Conservation (phyloP, 2,888 invertebrate genomes). For the Adelphocoris suturalis region DNA sequence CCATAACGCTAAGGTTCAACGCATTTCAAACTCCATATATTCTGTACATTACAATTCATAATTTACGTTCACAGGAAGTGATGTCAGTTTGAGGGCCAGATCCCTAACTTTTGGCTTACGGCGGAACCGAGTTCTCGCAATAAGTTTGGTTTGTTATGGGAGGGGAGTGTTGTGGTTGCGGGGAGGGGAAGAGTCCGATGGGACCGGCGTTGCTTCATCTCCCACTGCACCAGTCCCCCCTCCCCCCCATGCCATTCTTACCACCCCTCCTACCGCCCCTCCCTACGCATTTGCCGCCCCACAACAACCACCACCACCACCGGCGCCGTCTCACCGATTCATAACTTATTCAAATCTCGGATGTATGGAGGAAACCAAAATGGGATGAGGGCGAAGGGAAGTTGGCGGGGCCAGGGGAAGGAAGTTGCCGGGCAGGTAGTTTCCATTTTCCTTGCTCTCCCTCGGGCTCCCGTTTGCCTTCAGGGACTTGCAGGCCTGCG, state of each 20-base stretch:
- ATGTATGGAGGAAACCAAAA: conserved; percentile 34
- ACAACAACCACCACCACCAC: neutral
- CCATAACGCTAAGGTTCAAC: too few species aligned
- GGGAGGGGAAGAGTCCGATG: neutral
- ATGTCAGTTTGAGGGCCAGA: conserved; percentile 10
- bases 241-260: neutral
- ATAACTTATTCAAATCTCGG: conserved; percentile 55
- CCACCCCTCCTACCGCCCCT: neutral
- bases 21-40: too few species aligned
- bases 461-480: conserved; percentile 45
- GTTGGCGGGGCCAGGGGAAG: neutral
- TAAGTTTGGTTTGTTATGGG: neutral
- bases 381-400: neutral
- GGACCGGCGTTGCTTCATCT: neutral
- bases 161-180: neutral
- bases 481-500: conserved; percentile 27
- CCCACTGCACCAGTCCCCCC: neutral
- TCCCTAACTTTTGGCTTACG: neutral
- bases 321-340: neutral
- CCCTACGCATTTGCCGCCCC: too few species aligned
- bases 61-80: neutral
- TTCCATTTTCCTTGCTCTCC: conserved; percentile 46
- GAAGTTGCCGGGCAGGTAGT: conserved; percentile 11
- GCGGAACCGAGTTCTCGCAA: neutral
- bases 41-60: too few species aligned